These are phyloP conservation scores for Isurus oxyrinchus DNA, from an alignment of 2,113 vertebrate species.

Conservation along the genomic window DNA sequence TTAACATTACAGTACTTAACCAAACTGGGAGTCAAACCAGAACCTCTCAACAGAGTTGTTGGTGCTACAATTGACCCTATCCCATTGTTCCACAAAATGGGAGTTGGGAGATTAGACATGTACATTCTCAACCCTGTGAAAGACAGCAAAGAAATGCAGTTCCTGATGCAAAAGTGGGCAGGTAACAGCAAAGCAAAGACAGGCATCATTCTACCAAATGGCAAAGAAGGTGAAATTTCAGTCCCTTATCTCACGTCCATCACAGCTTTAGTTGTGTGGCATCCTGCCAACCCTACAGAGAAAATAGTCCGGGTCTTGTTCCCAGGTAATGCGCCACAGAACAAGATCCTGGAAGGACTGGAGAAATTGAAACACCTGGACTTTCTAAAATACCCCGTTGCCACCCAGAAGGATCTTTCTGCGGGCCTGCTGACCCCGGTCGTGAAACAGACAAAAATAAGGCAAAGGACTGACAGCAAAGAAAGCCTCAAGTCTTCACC, in stretches of 20 bases:
- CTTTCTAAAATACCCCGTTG: conserved; percentile 87
- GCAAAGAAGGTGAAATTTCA: conserved; percentile 96
- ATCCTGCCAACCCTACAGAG: conserved; percentile 85
- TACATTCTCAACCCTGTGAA: conserved; percentile 93
- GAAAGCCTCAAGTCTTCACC: conserved; percentile 88
- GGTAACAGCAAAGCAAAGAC: conserved; percentile 99
- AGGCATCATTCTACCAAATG: conserved; percentile 79
- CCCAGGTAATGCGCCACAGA: conserved; percentile 95
- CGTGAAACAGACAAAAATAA: conserved; percentile 87
- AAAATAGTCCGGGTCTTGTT: conserved; percentile 95
- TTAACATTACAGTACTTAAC: conserved; percentile 86
- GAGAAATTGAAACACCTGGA: conserved; percentile 94
- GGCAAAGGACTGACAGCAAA: conserved; percentile 87
- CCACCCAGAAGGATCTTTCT: conserved; percentile 84
- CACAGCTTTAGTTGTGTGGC: conserved; percentile 92
- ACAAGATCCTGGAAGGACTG: conserved; percentile 93
- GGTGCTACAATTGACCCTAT: conserved; percentile 89
- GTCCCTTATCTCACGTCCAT: conserved; percentile 96
- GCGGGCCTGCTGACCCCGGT: conserved; percentile 68
- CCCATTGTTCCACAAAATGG: conserved; percentile 94
- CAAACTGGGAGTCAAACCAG: conserved; percentile 83
- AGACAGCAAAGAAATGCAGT: conserved; percentile 99
- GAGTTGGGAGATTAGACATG: conserved; percentile 93
- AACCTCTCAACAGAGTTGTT: conserved; percentile 83
- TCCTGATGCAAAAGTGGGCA: conserved; percentile 98